Percentiles rank a stretch among this genome's conserved stretches.
phyloP scores from a whole-genome alignment of 2,888 invertebrate species.

The Chrysomela aeneicollis region DNA sequence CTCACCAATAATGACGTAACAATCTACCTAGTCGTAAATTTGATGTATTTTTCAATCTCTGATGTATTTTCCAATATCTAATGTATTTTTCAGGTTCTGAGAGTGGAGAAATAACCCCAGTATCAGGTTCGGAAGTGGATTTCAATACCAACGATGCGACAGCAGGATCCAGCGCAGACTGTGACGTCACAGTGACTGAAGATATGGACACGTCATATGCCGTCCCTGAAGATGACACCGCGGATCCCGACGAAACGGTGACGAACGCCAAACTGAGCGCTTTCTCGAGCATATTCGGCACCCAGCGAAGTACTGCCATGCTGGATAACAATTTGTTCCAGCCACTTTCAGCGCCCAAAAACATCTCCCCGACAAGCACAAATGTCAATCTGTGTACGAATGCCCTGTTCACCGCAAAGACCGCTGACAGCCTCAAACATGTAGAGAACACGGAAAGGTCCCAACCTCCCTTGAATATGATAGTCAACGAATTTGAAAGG shows the following conservation, averaged over 20 bases:
- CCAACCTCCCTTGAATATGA: constrained; percentile 41
- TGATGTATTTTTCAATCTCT: no score
- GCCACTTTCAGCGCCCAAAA: constrained; percentile 39
- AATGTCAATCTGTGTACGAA: constrained; percentile 49
- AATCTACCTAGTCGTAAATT: no score
- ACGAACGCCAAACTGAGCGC: constrained; percentile 39
- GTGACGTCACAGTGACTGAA: constrained; percentile 65
- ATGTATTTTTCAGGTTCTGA: constrained; percentile 31
- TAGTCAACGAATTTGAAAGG: constrained; percentile 41
- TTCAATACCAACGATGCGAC: constrained; percentile 75
- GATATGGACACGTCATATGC: constrained; percentile 51
- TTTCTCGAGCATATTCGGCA: constrained; percentile 24
- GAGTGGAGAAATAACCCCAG: constrained; percentile 74
- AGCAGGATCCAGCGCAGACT: constrained; percentile 65
- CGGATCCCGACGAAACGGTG: constrained; percentile 42
- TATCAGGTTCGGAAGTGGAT: constrained; percentile 71
- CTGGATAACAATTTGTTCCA: constrained; percentile 44
- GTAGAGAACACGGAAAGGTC: constrained; percentile 49
- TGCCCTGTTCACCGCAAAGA: constrained; percentile 42
- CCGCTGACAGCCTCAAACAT: constrained; percentile 42
- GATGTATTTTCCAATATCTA: not conserved
- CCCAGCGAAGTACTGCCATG: constrained; percentile 9
- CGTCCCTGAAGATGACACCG: constrained; percentile 41
- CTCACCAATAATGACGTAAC: no score
- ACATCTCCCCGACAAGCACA: constrained; percentile 42